phyloP scores from a whole-genome alignment of 2,888 invertebrate species.

The Tipula helvola region DNA sequence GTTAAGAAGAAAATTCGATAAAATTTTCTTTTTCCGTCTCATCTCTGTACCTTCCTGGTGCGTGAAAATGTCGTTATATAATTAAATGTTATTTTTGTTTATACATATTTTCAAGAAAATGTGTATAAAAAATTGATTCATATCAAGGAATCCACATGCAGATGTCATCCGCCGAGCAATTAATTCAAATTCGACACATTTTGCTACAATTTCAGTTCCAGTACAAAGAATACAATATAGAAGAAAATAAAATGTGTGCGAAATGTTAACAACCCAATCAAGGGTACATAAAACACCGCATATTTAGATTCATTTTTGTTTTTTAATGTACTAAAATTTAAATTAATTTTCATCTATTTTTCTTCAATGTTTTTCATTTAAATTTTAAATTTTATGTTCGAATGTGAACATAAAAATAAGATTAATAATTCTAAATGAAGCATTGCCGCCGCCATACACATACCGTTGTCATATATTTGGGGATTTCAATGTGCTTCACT shows the following conservation, averaged over 20 bases:
- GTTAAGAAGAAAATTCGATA: background rate
- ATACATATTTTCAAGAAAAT: too few relatives aligned
- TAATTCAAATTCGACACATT: background rate
- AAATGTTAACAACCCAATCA: background rate
- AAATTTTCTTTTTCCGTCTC: background rate
- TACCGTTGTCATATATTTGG: background rate
- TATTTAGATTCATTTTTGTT: background rate
- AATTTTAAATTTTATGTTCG: background rate
- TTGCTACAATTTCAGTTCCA: background rate
- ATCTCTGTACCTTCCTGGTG: background rate
- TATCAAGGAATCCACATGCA: background rate
- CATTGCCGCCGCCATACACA: background rate
- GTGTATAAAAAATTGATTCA: background rate
- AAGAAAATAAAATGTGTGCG: background rate
- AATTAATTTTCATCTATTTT: background rate
- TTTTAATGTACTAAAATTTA: background rate
- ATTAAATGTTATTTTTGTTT: too few relatives aligned
- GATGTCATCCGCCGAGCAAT: background rate
- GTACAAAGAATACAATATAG: background rate
- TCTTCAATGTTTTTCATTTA: background rate
- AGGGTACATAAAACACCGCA: background rate
- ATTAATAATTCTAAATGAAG: background rate
- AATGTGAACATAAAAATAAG: background rate
- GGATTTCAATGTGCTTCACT: background rate
- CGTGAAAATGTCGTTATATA: background rate